These are phyloP conservation scores for Lacerta bilineata DNA, from an alignment of 2,797 vertebrate species.

Conservation along the genomic window DNA sequence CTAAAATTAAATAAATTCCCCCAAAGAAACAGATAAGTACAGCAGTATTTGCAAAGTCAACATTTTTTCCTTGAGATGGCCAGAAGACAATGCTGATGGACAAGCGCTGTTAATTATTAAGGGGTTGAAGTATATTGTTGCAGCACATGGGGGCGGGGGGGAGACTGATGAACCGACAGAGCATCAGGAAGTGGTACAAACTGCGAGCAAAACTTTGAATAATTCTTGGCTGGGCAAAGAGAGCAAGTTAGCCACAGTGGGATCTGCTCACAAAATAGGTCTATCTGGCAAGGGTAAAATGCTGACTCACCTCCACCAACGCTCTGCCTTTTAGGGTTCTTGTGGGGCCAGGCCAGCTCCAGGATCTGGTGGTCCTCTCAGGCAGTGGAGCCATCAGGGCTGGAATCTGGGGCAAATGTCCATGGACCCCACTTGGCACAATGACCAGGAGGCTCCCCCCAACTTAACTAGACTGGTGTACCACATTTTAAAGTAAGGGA, in stretches of 20 bases:
- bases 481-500: too few relatives aligned
- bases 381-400: too few relatives aligned
- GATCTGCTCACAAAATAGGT: too few relatives aligned
- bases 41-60: not conserved
- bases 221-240: not conserved
- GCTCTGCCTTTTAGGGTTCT: not conserved
- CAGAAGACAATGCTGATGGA: not conserved
- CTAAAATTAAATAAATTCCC: not conserved
- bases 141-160: too few relatives aligned
- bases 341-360: too few relatives aligned
- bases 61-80: not conserved
- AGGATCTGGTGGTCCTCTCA: too few relatives aligned
- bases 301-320: not conserved
- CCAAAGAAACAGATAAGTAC: not conserved
- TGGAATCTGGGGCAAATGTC: too few relatives aligned
- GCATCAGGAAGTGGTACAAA: not conserved
- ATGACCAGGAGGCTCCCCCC: too few relatives aligned
- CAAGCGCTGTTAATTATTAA: not conserved
- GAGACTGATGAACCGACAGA: not conserved
- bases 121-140: too few relatives aligned
- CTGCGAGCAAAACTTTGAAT: not conserved
- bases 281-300: not conserved
- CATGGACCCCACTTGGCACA: too few relatives aligned
- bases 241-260: not conserved
- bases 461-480: too few relatives aligned